Evolutionary conservation across 2,113 vertebrate species (phyloP).

Genomic region (Copsychus sechellarum): DNA sequence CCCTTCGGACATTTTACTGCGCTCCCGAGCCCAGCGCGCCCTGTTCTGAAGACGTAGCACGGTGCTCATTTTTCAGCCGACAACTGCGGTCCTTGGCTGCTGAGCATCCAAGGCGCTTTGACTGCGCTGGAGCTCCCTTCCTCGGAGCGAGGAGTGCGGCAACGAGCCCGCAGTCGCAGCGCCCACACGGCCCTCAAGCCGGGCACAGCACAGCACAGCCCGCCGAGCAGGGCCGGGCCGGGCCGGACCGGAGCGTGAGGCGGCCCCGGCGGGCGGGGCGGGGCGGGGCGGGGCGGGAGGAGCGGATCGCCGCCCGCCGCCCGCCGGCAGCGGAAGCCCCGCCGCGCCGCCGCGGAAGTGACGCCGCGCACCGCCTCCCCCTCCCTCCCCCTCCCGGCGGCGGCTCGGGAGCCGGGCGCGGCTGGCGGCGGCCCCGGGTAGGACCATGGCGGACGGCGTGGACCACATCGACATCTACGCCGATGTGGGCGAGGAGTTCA

Average conservation of each 20-base stretch:
- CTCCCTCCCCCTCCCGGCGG: no score
- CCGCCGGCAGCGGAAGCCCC: neutral
- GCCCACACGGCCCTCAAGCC: rapidly evolving
- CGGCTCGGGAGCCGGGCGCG: no score
- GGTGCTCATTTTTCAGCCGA: rapidly evolving
- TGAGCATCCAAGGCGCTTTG: rapidly evolving
- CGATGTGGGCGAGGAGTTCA: no score
- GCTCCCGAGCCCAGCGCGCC: neutral
- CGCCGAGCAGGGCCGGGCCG: rapidly evolving
- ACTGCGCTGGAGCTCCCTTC: rapidly evolving
- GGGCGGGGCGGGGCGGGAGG: neutral
- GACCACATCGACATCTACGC: no score
- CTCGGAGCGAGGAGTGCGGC: rapidly evolving
- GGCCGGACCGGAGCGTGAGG: neutral
- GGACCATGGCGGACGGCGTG: no score
- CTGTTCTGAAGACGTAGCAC: rapidly evolving
- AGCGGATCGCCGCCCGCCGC: neutral
- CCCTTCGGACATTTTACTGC: rapidly evolving
- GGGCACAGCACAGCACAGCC: rapidly evolving
- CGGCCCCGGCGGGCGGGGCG: neutral
- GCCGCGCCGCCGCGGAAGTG: no score
- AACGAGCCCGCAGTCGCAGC: rapidly evolving
- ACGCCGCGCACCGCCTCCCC: no score
- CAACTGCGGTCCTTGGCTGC: rapidly evolving
- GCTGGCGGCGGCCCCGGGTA: no score